Evolutionary conservation across 1,140 invertebrate species (phyloP).

Genomic region (Phortica variegata): DNA sequence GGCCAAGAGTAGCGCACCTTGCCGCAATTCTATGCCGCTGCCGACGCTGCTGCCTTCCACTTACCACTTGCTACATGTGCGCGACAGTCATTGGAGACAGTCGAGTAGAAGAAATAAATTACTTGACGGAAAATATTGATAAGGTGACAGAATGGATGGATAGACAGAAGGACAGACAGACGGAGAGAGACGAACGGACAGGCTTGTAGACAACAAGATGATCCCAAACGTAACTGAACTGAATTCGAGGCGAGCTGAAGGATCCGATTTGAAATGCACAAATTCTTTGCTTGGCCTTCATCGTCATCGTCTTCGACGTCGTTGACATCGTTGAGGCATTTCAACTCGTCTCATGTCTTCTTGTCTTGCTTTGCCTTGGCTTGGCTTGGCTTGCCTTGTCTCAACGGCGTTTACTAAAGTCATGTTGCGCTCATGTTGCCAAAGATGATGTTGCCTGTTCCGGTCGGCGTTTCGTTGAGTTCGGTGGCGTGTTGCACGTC

Average conservation of each 20-base stretch:
- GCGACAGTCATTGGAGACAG: no score
- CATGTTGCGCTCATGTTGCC: conserved; percentile 34
- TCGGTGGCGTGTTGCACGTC: no score
- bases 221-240: no score
- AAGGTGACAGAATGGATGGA: conserved; percentile 31
- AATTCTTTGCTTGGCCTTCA: conserved; percentile 36
- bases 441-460: conserved; percentile 48
- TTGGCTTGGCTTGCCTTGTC: neutral
- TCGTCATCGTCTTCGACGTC: conserved; percentile 7
- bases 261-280: no score
- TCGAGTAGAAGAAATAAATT: conserved; percentile 41
- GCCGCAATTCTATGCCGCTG: conserved; percentile 21
- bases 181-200: conserved; percentile 13
- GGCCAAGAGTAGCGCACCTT: no score
- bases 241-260: no score
- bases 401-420: no score
- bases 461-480: conserved; percentile 16
- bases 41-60: conserved; percentile 14
- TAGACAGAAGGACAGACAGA: conserved; percentile 12
- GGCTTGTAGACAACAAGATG: conserved; percentile 35
- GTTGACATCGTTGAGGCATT: neutral
- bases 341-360: neutral
- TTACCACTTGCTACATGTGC: conserved; percentile 21
- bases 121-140: conserved; percentile 55
- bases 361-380: neutral